A percentile compares a stretch with the other conserved stretches of the same genome.
Conservation (phyloP, 2,888 invertebrate genomes). For the Epinotia brunnichana region DNA sequence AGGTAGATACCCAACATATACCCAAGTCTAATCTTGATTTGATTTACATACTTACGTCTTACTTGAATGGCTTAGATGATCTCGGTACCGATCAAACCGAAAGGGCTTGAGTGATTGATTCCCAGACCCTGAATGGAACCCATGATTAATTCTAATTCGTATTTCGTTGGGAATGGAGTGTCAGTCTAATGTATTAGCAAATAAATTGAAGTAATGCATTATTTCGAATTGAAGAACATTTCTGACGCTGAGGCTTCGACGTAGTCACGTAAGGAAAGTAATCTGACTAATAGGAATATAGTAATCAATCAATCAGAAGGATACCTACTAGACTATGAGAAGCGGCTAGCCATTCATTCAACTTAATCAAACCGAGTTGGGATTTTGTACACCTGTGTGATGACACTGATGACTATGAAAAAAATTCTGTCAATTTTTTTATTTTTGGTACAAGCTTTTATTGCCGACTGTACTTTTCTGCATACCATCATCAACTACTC, state of each 20-base stretch:
- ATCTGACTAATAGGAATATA: not conserved
- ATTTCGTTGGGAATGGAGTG: constrained; percentile 16
- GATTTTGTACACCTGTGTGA: too few species aligned
- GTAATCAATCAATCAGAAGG: too few species aligned
- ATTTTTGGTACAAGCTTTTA: too few species aligned
- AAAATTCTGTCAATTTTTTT: too few species aligned
- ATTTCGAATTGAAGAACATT: constrained; percentile 12
- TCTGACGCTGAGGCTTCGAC: not conserved
- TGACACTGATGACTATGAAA: too few species aligned
- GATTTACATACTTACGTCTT: constrained; percentile 9
- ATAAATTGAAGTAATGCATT: constrained; percentile 22
- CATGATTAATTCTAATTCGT: constrained; percentile 29
- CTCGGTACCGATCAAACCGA: constrained; percentile 9
- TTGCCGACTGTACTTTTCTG: too few species aligned
- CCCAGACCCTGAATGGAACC: constrained; percentile 13
- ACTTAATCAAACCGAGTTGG: too few species aligned
- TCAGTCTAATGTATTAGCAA: constrained; percentile 13
- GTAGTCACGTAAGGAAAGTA: not conserved
- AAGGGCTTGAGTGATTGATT: constrained; percentile 28
- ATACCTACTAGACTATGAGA: too few species aligned
- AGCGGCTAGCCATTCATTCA: too few species aligned
- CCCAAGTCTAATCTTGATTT: not conserved
- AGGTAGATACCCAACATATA: not conserved
- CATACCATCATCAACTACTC: too few species aligned
- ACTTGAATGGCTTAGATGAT: constrained; percentile 24